Conservation (phyloP, 1,140 invertebrate species). For the Eulimnadia texana region DNA sequence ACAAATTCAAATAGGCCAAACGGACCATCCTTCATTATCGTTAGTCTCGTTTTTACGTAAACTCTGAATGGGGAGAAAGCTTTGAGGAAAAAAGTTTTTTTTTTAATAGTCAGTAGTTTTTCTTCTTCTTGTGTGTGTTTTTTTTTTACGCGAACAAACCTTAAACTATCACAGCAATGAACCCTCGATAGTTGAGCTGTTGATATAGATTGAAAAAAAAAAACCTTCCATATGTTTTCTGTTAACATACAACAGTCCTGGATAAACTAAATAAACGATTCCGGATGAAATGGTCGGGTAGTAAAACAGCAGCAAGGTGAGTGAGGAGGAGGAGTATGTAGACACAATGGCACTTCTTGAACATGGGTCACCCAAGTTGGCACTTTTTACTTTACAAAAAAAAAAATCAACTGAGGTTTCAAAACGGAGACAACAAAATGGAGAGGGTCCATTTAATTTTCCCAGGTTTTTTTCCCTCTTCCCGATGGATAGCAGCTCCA, state of each 20-base stretch:
- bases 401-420: too few relatives aligned
- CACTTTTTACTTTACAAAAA: too few relatives aligned
- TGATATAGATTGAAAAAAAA: conserved; percentile 1
- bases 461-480: neutral
- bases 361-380: neutral
- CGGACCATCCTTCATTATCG: neutral
- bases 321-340: neutral
- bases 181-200: conserved; percentile 14
- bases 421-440: neutral
- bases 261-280: neutral
- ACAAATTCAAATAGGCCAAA: neutral
- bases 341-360: neutral
- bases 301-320: neutral
- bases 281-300: neutral
- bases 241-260: neutral
- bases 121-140: conserved; percentile 1
- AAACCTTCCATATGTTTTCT: neutral
- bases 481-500: too few relatives aligned
- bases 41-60: neutral
- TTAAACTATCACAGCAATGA: conserved; percentile 12
- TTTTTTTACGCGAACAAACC: conserved; percentile 1
- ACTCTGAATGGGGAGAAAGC: neutral
- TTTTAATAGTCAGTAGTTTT: neutral
- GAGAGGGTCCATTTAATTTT: neutral
- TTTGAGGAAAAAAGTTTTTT: neutral